These are phyloP conservation scores for Artemia franciscana DNA, from an alignment of 1,140 invertebrate species.

Conservation along the genomic window DNA sequence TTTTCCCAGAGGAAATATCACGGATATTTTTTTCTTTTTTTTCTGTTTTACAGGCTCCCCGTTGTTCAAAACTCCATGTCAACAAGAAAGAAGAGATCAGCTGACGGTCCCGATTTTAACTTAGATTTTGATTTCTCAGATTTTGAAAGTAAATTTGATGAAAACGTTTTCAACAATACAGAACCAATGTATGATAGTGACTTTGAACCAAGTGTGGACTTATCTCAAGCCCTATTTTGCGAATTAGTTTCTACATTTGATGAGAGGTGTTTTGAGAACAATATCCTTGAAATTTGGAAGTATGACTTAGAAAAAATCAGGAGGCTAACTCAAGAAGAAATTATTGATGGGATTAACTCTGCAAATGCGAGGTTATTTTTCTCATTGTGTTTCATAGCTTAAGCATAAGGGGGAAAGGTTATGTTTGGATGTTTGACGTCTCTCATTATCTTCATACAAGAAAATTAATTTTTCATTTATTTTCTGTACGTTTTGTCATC, in stretches of 20 bases:
- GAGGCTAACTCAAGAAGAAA: conserved; percentile 31
- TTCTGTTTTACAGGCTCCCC: no score
- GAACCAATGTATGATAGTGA: not conserved
- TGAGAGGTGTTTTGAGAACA: conserved; percentile 32
- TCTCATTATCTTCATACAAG: no score
- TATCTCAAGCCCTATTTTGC: conserved; percentile 29
- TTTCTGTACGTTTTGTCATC: no score
- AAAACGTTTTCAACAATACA: not conserved
- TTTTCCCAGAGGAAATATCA: no score
- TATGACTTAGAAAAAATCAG: conserved; percentile 29
- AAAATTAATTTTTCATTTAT: no score
- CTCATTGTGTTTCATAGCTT: not conserved
- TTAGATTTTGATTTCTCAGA: not conserved
- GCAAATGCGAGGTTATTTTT: conserved; percentile 22
- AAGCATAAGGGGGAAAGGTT: not conserved
- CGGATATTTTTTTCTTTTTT: no score
- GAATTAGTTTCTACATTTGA: conserved; percentile 28
- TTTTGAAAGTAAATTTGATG: conserved; percentile 6
- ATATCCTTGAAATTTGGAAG: conserved; percentile 43
- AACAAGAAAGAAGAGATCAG: no score
- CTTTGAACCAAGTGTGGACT: conserved; percentile 27
- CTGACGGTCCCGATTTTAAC: no score
- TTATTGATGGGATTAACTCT: conserved; percentile 33
- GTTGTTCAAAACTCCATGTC: no score
- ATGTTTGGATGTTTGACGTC: no score